A percentile compares a stretch with the other conserved stretches of the same genome.
Evolutionary conservation across 2,797 vertebrate genomes (phyloP).

Genomic region (Garrulus glandarius): DNA sequence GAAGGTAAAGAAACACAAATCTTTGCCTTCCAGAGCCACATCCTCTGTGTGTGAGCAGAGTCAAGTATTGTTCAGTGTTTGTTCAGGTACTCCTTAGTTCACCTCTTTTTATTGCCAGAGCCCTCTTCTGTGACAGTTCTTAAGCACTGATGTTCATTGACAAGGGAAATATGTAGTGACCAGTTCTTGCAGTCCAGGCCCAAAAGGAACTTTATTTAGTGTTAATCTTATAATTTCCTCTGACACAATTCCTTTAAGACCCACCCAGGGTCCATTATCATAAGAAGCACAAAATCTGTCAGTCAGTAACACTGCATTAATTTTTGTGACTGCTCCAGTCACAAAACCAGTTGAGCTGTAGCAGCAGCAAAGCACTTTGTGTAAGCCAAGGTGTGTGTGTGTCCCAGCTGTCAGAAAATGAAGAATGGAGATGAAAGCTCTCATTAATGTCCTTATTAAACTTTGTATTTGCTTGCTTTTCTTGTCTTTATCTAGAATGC

Average conservation of each 20-base stretch:
- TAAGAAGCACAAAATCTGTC: neutral
- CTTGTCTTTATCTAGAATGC: neutral
- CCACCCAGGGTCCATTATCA: neutral
- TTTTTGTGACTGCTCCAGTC: neutral
- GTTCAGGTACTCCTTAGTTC: neutral
- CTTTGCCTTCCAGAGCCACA: neutral
- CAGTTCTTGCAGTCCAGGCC: neutral
- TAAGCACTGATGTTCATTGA: neutral
- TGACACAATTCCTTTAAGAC: neutral
- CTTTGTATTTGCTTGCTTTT: neutral
- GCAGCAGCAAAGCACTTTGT: neutral
- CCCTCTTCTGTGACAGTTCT: neutral
- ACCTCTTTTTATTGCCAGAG: neutral
- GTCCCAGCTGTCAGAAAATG: neutral
- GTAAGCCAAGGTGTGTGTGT: neutral
- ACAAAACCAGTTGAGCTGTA: neutral
- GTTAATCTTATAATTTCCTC: neutral
- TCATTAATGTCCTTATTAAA: neutral
- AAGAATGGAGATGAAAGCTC: neutral
- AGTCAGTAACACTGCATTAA: neutral
- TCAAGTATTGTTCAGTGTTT: neutral
- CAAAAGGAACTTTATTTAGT: neutral
- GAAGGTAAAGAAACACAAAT: neutral
- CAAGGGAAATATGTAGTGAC: rapidly evolving
- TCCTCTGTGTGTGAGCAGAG: neutral